phyloP scores from a whole-genome alignment of 2,888 invertebrate genomes.

The Thecocarcelia acutangulata region DNA sequence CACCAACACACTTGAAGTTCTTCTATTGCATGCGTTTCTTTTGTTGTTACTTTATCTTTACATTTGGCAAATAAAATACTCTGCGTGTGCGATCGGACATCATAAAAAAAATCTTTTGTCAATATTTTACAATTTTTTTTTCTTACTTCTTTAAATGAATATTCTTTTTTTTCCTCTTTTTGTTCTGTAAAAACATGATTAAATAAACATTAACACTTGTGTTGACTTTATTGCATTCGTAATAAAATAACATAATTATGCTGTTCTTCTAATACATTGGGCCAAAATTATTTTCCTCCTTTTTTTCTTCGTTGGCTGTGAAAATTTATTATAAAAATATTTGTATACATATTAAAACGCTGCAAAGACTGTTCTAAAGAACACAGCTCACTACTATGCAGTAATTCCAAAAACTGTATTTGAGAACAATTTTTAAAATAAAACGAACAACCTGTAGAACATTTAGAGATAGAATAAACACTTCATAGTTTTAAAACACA shows the following conservation, averaged over 20 bases:
- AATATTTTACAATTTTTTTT: constrained; percentile 4
- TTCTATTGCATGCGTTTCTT: constrained; percentile 12
- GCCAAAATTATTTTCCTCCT: too few relatives aligned
- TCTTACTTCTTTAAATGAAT: constrained; percentile 20
- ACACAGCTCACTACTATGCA: too few relatives aligned
- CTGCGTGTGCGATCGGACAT: not conserved
- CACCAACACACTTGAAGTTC: constrained; percentile 41
- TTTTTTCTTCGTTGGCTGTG: too few relatives aligned
- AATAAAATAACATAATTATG: constrained; percentile 38
- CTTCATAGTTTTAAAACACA: too few relatives aligned
- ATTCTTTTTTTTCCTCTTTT: constrained; percentile 28
- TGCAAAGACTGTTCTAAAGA: too few relatives aligned
- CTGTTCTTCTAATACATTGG: not conserved
- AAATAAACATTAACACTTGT: constrained; percentile 68
- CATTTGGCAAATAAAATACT: constrained; percentile 50
- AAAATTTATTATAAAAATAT: too few relatives aligned
- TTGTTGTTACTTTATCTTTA: not conserved
- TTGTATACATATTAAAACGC: too few relatives aligned
- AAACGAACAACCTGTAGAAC: too few relatives aligned
- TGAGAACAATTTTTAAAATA: too few relatives aligned
- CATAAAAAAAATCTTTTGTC: constrained; percentile 6
- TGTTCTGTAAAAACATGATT: constrained; percentile 23
- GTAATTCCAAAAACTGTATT: too few relatives aligned
- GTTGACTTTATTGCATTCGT: constrained; percentile 59
- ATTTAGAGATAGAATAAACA: too few relatives aligned